A percentile compares a stretch with the other conserved stretches of the same genome.
phyloP scores from a whole-genome alignment of 2,888 invertebrate genomes.

The Drosophila sordidula region DNA sequence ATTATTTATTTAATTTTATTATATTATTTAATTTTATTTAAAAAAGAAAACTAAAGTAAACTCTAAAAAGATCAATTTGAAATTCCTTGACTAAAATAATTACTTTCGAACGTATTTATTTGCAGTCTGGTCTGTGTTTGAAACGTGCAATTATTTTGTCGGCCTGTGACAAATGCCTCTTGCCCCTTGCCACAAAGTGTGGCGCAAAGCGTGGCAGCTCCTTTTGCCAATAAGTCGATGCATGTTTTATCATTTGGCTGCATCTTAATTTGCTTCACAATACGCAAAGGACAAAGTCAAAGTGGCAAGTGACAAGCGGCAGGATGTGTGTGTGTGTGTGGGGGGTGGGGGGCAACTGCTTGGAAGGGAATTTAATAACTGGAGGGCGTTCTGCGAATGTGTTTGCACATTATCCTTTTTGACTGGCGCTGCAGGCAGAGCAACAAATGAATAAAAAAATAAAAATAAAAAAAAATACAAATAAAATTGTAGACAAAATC shows the following conservation, averaged over 20 bases:
- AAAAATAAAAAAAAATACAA: conserved; percentile 23
- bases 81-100: conserved; percentile 2
- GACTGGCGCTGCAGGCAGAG: conserved; percentile 24
- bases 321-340: no score
- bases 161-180: neutral
- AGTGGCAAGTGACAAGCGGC: conserved; percentile 18
- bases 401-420: conserved; percentile 41
- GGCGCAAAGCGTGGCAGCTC: conserved; percentile 1
- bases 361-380: conserved; percentile 14
- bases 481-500: conserved; percentile 27
- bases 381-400: conserved; percentile 12
- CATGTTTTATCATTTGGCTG: conserved; percentile 51
- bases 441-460: conserved; percentile 34
- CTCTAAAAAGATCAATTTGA: no score
- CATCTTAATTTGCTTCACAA: conserved; percentile 68
- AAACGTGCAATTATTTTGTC: conserved; percentile 11
- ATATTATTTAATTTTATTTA: no score
- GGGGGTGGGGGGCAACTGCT: neutral
- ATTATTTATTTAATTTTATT: no score
- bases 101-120: conserved; percentile 1
- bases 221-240: conserved; percentile 43
- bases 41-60: no score
- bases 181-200: conserved; percentile 3
- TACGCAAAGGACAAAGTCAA: conserved; percentile 24
- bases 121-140: neutral